Evolutionary conservation across 2,888 invertebrate species (phyloP).

Genomic region (Eupelmus urozonus): DNA sequence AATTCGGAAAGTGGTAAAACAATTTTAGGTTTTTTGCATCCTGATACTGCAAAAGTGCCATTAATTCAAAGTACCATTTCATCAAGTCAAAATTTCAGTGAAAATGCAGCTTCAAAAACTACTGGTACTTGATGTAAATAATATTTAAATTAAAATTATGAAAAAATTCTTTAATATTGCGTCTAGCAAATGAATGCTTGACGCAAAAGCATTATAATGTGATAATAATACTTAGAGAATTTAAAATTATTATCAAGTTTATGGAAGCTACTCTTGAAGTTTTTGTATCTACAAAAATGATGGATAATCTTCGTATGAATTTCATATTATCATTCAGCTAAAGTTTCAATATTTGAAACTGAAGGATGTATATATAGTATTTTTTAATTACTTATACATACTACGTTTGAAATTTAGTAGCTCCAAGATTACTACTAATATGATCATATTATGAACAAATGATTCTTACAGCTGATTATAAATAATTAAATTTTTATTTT

Average conservation of each 20-base stretch:
- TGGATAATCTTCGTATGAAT: too few relatives aligned
- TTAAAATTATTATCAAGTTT: background rate
- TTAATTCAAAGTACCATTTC: constrained; percentile 11
- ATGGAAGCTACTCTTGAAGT: too few relatives aligned
- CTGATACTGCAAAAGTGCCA: constrained; percentile 40
- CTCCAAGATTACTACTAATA: too few relatives aligned
- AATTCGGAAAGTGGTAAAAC: constrained; percentile 26
- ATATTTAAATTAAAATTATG: background rate
- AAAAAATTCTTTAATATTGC: background rate
- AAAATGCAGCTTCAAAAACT: constrained; percentile 67
- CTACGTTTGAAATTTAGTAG: too few relatives aligned
- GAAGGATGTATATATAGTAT: too few relatives aligned
- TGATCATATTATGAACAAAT: too few relatives aligned
- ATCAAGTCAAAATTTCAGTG: constrained; percentile 31
- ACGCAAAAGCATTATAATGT: background rate
- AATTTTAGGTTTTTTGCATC: constrained; percentile 17
- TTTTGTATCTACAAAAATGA: too few relatives aligned
- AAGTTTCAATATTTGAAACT: too few relatives aligned
- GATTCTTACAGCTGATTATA: too few relatives aligned
- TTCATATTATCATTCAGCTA: too few relatives aligned
- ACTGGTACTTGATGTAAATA: constrained; percentile 64
- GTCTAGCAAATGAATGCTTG: constrained; percentile 16
- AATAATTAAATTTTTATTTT: too few relatives aligned
- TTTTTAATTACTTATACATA: too few relatives aligned
- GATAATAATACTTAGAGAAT: background rate